Percentiles rank a stretch among this genome's conserved stretches.
These are phyloP conservation scores for Puffinus mauretanicus DNA, from an alignment of 2,113 vertebrate species.

Conservation along the genomic window DNA sequence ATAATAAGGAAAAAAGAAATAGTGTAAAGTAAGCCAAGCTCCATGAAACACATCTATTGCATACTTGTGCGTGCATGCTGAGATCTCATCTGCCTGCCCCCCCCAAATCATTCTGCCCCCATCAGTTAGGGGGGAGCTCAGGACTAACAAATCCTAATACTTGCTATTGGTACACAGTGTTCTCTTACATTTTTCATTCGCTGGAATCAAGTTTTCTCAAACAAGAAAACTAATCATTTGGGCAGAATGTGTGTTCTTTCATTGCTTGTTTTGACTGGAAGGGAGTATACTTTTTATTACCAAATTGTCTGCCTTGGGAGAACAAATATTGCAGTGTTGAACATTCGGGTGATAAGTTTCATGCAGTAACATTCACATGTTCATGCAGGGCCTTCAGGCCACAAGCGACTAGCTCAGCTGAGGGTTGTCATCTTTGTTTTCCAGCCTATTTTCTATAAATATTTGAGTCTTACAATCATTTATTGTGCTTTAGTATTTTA, in stretches of 20 bases:
- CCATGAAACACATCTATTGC: background rate
- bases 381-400: background rate
- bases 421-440: background rate
- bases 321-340: background rate
- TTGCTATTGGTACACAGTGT: background rate
- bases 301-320: background rate
- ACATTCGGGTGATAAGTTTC: background rate
- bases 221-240: background rate
- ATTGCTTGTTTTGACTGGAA: background rate
- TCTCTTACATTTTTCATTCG: background rate
- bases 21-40: background rate
- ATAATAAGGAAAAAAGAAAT: background rate
- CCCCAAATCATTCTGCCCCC: background rate
- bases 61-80: background rate
- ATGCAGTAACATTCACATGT: background rate
- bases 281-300: background rate
- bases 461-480: background rate
- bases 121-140: background rate
- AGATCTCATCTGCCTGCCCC: background rate
- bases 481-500: constrained; percentile 7
- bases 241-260: background rate
- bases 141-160: background rate
- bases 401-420: background rate
- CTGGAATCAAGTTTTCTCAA: background rate
- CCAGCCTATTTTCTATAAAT: constrained; percentile 1